Evolutionary conservation across 2,888 invertebrate genomes (phyloP).

Genomic region (Drosophila longiperda): DNA sequence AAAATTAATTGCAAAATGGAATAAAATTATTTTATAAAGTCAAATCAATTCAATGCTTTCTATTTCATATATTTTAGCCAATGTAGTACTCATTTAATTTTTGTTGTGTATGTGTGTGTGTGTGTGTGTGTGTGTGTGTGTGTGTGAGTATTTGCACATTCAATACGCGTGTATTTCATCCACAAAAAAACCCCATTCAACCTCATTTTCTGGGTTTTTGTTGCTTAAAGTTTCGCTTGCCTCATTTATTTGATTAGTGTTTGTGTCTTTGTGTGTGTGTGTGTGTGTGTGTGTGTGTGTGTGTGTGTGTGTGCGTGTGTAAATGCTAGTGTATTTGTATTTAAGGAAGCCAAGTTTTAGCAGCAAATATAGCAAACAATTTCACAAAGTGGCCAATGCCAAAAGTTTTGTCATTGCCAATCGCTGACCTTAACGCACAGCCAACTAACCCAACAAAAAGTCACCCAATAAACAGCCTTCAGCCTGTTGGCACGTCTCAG

Average conservation of each 20-base stretch:
- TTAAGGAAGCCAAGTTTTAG: constrained; percentile 59
- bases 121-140: constrained; percentile 25
- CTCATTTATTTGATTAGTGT: constrained; percentile 74
- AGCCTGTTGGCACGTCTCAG: constrained; percentile 35
- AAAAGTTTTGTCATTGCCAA: constrained; percentile 75
- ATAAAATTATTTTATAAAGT: background rate
- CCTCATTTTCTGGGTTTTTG: constrained; percentile 1
- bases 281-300: constrained; percentile 13
- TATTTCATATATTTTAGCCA: background rate
- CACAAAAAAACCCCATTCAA: background rate
- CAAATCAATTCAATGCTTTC: background rate
- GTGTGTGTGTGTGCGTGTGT: constrained; percentile 3
- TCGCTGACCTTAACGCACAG: constrained; percentile 52
- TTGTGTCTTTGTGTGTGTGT: constrained; percentile 16
- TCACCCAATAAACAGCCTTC: background rate
- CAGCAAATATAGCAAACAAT: constrained; percentile 81
- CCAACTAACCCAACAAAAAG: constrained; percentile 6
- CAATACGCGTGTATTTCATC: constrained; percentile 64
- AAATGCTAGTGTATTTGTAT: constrained; percentile 13
- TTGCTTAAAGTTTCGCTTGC: constrained; percentile 39
- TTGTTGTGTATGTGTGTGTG: constrained; percentile 23
- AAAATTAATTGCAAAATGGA: background rate
- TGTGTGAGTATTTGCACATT: constrained; percentile 54
- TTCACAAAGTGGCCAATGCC: constrained; percentile 74
- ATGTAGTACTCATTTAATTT: background rate